Conservation (phyloP, 2,888 invertebrate species). For the Drosophila picticornis region DNA sequence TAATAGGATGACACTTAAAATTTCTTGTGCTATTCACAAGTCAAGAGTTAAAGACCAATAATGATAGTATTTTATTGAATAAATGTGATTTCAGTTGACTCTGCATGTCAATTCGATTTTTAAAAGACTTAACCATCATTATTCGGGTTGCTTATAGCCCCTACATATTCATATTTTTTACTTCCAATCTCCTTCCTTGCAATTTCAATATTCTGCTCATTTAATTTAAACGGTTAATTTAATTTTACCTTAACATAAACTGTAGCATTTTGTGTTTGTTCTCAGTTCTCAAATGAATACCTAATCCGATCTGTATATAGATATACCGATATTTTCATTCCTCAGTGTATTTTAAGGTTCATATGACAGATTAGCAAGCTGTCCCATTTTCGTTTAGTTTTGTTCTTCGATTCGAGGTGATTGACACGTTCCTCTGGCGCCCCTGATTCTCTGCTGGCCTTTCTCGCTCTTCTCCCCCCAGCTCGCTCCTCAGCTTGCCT, state of each 20-base stretch:
- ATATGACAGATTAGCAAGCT: slow-evolving; percentile 28
- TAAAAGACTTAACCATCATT: neutral
- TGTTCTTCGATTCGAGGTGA: slow-evolving; percentile 65
- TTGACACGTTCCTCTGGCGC: slow-evolving; percentile 76
- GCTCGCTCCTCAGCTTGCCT: neutral
- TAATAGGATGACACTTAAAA: no score
- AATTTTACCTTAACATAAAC: neutral
- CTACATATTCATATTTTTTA: neutral
- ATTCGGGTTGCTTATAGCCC: neutral
- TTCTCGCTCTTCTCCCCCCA: neutral
- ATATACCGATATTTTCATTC: neutral
- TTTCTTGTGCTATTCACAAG: no score
- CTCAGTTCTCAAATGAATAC: slow-evolving; percentile 4
- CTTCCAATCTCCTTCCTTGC: neutral
- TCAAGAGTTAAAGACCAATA: no score
- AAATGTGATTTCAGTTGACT: no score
- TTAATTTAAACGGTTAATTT: neutral
- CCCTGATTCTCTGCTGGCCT: slow-evolving; percentile 62
- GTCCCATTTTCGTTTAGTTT: slow-evolving; percentile 36
- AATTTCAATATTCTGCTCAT: neutral
- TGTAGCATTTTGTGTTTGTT: neutral
- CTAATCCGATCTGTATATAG: slow-evolving; percentile 11
- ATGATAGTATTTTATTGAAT: no score
- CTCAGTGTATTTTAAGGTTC: slow-evolving; percentile 9
- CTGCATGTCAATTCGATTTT: no score